phyloP scores from a whole-genome alignment of 2,797 vertebrate genomes.

The Telmatherina bonti region DNA sequence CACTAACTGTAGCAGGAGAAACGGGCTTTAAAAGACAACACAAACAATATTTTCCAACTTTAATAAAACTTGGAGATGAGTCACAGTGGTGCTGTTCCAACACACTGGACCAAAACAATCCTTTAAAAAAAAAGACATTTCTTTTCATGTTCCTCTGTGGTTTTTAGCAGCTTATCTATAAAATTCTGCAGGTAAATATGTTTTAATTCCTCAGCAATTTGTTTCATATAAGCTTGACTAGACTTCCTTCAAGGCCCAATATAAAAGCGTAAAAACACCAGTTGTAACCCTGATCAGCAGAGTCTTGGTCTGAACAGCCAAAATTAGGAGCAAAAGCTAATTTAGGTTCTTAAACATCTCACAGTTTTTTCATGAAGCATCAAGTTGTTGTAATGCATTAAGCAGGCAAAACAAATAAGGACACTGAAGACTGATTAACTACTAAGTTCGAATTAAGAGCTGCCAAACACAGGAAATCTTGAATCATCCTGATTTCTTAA shows the following conservation, averaged over 20 bases:
- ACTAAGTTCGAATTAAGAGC: too few species aligned
- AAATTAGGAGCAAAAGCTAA: not conserved
- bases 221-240: conserved; percentile 1
- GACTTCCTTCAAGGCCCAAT: not conserved
- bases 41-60: not conserved
- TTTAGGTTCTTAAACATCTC: not conserved
- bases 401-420: too few species aligned
- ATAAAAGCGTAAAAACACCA: not conserved
- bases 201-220: not conserved
- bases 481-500: too few species aligned
- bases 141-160: not conserved
- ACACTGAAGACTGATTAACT: too few species aligned
- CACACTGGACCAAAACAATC: not conserved
- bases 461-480: too few species aligned
- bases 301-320: not conserved
- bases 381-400: too few species aligned
- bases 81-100: not conserved
- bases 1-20: not conserved
- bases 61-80: not conserved
- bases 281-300: not conserved
- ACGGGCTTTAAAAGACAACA: not conserved
- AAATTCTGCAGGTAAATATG: not conserved
- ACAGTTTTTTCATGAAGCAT: not conserved
- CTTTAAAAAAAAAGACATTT: not conserved
- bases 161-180: not conserved